Evolutionary conservation across 1,140 invertebrate genomes (phyloP), one percentile per base, ranked within the genome.

Genomic region (Parasteatoda tepidariorum): DNA sequence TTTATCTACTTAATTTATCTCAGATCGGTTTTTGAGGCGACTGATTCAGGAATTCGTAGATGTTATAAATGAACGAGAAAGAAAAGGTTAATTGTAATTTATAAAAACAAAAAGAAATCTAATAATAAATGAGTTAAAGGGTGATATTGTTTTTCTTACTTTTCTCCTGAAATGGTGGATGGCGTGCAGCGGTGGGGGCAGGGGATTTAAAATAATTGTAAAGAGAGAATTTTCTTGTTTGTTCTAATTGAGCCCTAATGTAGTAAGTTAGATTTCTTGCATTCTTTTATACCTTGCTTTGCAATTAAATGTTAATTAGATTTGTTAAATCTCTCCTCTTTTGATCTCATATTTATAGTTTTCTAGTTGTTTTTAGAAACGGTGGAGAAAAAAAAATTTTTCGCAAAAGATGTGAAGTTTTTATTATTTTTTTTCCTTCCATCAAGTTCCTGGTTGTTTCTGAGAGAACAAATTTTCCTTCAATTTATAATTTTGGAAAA

Each of bases 71-170:
- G 78, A 62, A 82, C 71, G 78, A 57, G 38, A 48, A 48, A 71
- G 61, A 82, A 82, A 82, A 82, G 78, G 78, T 82, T 82, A 82
- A 82, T 82, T 82, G 78, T 82, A 82, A 82, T 82, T 82, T 82
- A 82, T 82, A 62, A 71, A 82, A 71, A 81, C 55, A 64, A 61
- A 61, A 74, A 61, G 61, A 26, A 41, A 6, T 61, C 2, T 48
- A 26, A 68, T 57, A 79, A 67, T 67, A 68, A 79, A 79, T 68
- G 76, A 38, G 66, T 61, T 31, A 70, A 76, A 82, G 78, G 67
- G 76, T 79, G 66, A 82, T 82, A 82, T 38, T 70, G 34, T 70
- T 82, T 82, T 82, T 70, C 24, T 61, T 74, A 11, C 38, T 34
- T 34, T 55, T 48, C 55, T 38, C 68, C 64, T 55, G 76, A 68